phyloP scores from a whole-genome alignment of 1,140 invertebrate species.

The Sitophilus oryzae region DNA sequence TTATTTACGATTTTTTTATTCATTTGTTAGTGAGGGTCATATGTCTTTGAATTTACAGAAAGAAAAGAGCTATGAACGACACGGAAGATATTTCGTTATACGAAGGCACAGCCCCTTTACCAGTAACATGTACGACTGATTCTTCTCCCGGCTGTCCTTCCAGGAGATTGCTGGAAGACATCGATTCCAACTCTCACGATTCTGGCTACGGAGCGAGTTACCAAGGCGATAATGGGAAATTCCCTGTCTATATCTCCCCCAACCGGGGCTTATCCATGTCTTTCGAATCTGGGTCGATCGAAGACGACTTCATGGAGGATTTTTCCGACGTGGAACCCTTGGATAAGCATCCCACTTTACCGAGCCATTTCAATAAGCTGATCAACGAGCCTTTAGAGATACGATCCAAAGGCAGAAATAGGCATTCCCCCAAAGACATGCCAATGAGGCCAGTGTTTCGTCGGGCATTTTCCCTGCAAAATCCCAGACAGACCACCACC shows the following conservation, averaged over 20 bases:
- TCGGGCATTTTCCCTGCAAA: conserved; percentile 46
- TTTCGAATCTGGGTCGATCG: conserved; percentile 51
- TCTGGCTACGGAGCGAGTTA: conserved; percentile 49
- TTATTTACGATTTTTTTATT: conserved; percentile 14
- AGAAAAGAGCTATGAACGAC: conserved; percentile 9
- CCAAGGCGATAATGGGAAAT: conserved; percentile 42
- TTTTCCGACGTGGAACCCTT: conserved; percentile 56
- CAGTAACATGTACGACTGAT: conserved; percentile 10
- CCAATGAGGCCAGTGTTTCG: conserved; percentile 38
- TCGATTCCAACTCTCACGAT: conserved; percentile 54
- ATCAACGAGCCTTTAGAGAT: conserved; percentile 39
- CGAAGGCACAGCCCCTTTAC: conserved; percentile 14
- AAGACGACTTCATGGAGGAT: conserved; percentile 62
- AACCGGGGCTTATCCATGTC: conserved; percentile 32
- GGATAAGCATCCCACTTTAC: conserved; percentile 30
- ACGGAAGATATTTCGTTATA: conserved; percentile 30
- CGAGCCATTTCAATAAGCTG: conserved; percentile 44
- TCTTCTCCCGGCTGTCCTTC: conserved; percentile 24
- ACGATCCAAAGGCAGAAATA: conserved; percentile 20
- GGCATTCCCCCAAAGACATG: conserved; percentile 27
- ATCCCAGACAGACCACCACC: conserved; percentile 18
- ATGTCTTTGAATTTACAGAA: conserved; percentile 22
- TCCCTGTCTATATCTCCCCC: conserved; percentile 47
- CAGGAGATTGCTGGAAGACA: conserved; percentile 28
- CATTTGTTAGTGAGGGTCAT: no score